A percentile compares a stretch with the other conserved stretches of the same genome.
phyloP scores from a whole-genome alignment of 2,888 invertebrate species.

The Nezara viridula region DNA sequence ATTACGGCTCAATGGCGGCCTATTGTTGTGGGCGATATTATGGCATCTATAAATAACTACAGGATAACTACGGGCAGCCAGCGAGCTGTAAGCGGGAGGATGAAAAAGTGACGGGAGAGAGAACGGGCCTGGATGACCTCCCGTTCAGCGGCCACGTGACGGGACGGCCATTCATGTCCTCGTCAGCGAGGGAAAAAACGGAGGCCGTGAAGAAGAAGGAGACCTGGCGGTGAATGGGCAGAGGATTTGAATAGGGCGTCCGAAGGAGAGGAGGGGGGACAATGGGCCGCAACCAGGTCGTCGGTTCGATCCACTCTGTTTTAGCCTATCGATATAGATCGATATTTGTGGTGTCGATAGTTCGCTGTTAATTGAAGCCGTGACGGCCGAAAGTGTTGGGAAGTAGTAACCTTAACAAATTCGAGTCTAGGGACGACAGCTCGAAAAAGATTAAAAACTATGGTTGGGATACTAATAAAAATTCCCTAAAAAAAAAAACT shows the following conservation, averaged over 20 bases:
- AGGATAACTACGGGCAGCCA: background rate
- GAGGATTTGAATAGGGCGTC: constrained; percentile 23
- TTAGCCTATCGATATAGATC: background rate
- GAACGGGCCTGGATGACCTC: constrained; percentile 34
- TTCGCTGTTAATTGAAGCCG: background rate
- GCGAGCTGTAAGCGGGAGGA: constrained; percentile 41
- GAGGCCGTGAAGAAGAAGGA: constrained; percentile 53
- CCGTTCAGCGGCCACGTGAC: constrained; percentile 52
- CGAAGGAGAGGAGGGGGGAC: background rate
- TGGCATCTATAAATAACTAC: constrained; percentile 32
- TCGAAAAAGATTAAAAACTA: no score
- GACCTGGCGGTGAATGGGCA: constrained; percentile 31
- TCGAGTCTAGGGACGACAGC: no score
- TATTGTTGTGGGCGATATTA: background rate
- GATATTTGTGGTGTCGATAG: background rate
- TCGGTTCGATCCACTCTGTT: background rate
- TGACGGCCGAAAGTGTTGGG: no score
- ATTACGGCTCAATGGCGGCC: background rate
- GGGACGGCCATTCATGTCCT: constrained; percentile 54
- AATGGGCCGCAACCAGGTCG: background rate
- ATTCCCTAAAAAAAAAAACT: no score
- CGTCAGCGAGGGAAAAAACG: constrained; percentile 35
- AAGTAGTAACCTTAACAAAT: no score
- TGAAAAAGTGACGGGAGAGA: constrained; percentile 26
- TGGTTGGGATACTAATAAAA: no score